phyloP scores from a whole-genome alignment of 2,888 invertebrate genomes.

The Eledone cirrhosa region DNA sequence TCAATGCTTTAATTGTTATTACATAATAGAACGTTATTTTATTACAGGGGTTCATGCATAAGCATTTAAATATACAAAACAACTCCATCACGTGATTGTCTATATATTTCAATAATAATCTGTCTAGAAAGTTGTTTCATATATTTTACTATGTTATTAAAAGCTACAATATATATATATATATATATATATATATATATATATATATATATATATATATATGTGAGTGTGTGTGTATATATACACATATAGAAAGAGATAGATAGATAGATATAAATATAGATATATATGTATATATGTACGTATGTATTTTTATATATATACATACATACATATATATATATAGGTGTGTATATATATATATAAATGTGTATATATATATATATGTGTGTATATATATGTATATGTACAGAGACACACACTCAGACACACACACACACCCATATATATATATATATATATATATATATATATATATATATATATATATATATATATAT shows the following conservation, averaged over 20 bases:
- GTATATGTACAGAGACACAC: not conserved
- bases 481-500: not conserved
- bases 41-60: too few relatives aligned
- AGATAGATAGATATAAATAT: not conserved
- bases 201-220: not conserved
- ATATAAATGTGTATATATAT: not conserved
- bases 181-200: constrained; percentile 6
- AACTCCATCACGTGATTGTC: too few relatives aligned
- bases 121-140: too few relatives aligned
- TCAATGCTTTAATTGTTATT: too few relatives aligned
- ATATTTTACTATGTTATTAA: too few relatives aligned
- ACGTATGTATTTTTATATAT: not conserved
- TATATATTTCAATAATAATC: too few relatives aligned
- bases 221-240: not conserved
- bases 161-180: too few relatives aligned
- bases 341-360: not conserved
- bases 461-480: not conserved
- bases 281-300: not conserved
- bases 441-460: not conserved
- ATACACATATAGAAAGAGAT: not conserved
- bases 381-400: not conserved
- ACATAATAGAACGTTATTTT: too few relatives aligned
- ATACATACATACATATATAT: not conserved
- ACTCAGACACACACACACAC: not conserved
- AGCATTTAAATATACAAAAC: too few relatives aligned